Evolutionary conservation across 2,797 vertebrate species (phyloP), one percentile per base, ranked within the genome.

Genomic region (Apodemus agrarius): DNA sequence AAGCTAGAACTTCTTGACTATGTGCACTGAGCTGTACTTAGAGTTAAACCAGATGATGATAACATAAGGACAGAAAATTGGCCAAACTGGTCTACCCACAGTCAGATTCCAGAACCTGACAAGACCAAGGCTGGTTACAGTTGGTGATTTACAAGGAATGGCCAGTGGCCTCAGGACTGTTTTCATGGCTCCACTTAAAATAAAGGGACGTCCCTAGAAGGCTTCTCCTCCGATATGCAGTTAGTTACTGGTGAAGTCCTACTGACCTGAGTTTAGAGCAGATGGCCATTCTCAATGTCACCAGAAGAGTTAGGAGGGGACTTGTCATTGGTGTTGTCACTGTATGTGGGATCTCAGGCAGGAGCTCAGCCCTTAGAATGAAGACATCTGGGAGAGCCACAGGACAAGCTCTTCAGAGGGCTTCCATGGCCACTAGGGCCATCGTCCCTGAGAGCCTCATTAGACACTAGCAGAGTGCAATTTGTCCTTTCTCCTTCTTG

Each of bases 391-490:
- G 26, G 63, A 75, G 37, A 65, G 40, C 21, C 61, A 34, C 49
- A 40, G 21, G 40, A 37, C 49, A 76, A 84, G 80, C 37, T 75
- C 54, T 84, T 93, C 67, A 65, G 49, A 72, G 57, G 67, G 26
- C 13, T 52, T 52, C n/a, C 21, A 1, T 57, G 85, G 83, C 54
- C 94, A 43, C 74, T 10, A 61, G 95, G 88, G 69, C 54, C 86
- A 19, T 3, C 16, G 52, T 97, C 97, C 93, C 96, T 29, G 34
- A 74, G 91, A 90, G 91, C 14, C 94, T 96, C 89, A 59, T 93
- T 96, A 96, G 69, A 87, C 12, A 67, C 5, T 57, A 94, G 52
- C 9, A 61, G 24, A 54, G 9, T 75, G 22, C 76, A 90, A 96
- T 88, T 82, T 81, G 88, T 92, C 65, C 61, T 46, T 63, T 75